Percentiles rank a stretch among this genome's conserved stretches.
phyloP scores from a whole-genome alignment of 2,113 vertebrate genomes.

The Coregonus clupeaformis region DNA sequence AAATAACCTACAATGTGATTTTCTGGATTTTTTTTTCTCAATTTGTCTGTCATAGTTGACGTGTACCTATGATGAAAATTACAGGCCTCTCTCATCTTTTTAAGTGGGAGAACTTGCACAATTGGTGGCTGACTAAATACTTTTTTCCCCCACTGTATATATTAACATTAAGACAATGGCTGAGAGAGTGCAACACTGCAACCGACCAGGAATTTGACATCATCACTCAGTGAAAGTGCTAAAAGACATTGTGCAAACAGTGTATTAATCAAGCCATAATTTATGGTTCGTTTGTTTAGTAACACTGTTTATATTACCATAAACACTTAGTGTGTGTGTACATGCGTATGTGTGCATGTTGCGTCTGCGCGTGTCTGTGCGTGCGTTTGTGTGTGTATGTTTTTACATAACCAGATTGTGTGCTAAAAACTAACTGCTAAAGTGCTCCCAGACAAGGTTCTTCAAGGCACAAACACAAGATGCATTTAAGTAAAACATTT shows the following conservation, averaged over 20 bases:
- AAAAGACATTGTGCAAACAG: conserved; percentile 15
- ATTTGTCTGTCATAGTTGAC: no score
- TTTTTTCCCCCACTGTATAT: no score
- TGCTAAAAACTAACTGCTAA: conserved; percentile 5
- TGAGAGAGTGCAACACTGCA: no score
- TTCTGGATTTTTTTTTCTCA: no score
- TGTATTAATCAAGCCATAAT: neutral
- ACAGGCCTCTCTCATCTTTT: no score
- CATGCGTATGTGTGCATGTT: neutral
- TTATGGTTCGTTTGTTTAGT: conserved; percentile 14
- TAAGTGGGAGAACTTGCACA: no score
- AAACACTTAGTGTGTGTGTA: conserved; percentile 18
- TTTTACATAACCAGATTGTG: conserved; percentile 1
- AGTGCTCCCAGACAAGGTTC: conserved; percentile 15
- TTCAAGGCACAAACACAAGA: conserved; percentile 7
- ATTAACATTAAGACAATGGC: no score
- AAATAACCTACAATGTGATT: no score
- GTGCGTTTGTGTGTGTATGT: neutral
- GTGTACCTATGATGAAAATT: no score
- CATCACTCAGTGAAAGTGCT: conserved; percentile 1
- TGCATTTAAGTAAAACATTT: conserved; percentile 9
- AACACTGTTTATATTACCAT: neutral
- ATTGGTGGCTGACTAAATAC: no score
- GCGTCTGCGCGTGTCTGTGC: neutral
- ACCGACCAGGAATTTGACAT: no score